Evolutionary conservation across 2,888 invertebrate genomes (phyloP).

Genomic region (Adela reaumurella): DNA sequence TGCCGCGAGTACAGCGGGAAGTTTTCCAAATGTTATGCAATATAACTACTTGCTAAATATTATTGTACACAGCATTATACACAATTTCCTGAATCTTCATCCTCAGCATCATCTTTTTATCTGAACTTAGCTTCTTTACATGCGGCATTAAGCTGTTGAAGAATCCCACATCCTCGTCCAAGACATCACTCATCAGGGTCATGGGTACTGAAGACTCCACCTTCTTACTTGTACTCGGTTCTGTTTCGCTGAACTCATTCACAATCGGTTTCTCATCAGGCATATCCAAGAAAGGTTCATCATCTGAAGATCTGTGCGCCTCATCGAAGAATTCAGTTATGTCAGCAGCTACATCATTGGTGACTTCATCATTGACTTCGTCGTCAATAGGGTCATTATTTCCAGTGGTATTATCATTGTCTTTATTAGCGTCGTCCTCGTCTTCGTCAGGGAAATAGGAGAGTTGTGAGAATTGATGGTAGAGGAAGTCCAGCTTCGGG

Average conservation of each 20-base stretch:
- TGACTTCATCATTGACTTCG: no score
- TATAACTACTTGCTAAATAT: not conserved
- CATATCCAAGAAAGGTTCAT: not conserved
- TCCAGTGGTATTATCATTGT: not conserved
- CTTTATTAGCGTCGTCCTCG: not conserved
- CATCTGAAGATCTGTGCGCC: not conserved
- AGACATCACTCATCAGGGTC: not conserved
- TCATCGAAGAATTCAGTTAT: not conserved
- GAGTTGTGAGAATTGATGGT: slow-evolving; percentile 30
- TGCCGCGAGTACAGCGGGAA: no score
- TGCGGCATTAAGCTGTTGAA: slow-evolving; percentile 46
- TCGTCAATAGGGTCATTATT: not conserved
- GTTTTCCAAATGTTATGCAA: no score
- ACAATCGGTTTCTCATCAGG: not conserved
- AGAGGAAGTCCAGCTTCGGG: slow-evolving; percentile 38
- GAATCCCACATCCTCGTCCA: slow-evolving; percentile 47
- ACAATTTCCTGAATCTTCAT: slow-evolving; percentile 50
- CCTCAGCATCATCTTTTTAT: slow-evolving; percentile 43
- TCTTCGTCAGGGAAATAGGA: not conserved
- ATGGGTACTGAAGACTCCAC: not conserved
- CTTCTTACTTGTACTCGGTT: not conserved
- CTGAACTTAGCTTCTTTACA: slow-evolving; percentile 41
- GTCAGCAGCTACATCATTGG: no score
- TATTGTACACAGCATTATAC: slow-evolving; percentile 45
- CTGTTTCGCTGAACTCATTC: not conserved